Evolutionary conservation across 2,888 invertebrate species (phyloP).

Genomic region (Orchesellides sinensis): DNA sequence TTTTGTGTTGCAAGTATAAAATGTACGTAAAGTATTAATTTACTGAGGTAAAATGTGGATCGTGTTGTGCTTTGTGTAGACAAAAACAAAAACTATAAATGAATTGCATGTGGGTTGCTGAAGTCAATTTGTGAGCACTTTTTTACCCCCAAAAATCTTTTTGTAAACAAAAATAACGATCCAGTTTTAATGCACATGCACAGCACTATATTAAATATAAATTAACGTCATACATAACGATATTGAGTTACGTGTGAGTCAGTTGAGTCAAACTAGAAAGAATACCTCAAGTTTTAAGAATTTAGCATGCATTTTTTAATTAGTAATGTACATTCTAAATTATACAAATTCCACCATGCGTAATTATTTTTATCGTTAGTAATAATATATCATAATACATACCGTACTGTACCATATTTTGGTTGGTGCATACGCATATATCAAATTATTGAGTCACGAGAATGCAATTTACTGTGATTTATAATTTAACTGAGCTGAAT

Average conservation of each 20-base stretch:
- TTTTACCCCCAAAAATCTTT: neutral
- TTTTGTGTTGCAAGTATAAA: neutral
- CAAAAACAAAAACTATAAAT: slow-evolving; percentile 6
- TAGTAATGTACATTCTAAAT: neutral
- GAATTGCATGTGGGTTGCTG: slow-evolving; percentile 15
- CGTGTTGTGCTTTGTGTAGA: neutral
- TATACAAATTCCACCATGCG: neutral
- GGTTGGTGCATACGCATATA: neutral
- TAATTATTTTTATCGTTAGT: too few species aligned
- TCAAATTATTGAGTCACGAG: neutral
- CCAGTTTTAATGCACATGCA: neutral
- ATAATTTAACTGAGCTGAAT: neutral
- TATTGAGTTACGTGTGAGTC: neutral
- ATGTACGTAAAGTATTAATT: neutral
- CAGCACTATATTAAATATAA: neutral
- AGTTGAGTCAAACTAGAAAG: neutral
- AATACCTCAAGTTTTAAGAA: neutral
- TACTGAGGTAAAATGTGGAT: slow-evolving; percentile 12
- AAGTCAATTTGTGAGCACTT: slow-evolving; percentile 8
- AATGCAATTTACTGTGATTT: slow-evolving; percentile 2
- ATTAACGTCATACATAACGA: neutral
- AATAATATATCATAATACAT: too few species aligned
- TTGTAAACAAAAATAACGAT: slow-evolving; percentile 13
- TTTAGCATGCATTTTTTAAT: neutral
- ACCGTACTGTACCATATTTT: neutral